Percentiles rank a stretch among this genome's conserved stretches.
Conservation (phyloP, 2,888 invertebrate species). For the Cosmopolites sordidus region DNA sequence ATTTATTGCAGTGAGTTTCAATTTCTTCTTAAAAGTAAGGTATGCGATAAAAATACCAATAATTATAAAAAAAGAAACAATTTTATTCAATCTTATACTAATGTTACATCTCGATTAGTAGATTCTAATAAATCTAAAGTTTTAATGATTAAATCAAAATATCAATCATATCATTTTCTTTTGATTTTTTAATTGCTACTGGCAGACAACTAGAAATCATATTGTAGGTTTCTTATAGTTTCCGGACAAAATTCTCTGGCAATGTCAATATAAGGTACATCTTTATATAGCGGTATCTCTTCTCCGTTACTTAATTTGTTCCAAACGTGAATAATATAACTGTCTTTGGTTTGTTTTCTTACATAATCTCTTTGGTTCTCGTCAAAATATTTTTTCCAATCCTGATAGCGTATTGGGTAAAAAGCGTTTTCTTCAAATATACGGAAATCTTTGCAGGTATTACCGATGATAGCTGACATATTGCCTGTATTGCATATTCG, state of each 20-base stretch:
- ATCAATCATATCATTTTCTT: too few relatives aligned
- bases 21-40: too few relatives aligned
- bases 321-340: conserved; percentile 56
- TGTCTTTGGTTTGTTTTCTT: conserved; percentile 43
- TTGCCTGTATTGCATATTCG: conserved; percentile 54
- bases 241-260: conserved; percentile 53
- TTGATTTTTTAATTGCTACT: too few relatives aligned
- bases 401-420: conserved; percentile 61
- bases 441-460: conserved; percentile 58
- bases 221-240: conserved; percentile 40
- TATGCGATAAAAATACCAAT: too few relatives aligned
- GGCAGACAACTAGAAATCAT: not conserved
- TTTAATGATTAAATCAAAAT: too few relatives aligned
- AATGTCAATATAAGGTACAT: conserved; percentile 51
- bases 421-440: conserved; percentile 62
- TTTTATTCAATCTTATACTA: too few relatives aligned
- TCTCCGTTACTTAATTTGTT: conserved; percentile 51
- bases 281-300: conserved; percentile 45
- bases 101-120: too few relatives aligned
- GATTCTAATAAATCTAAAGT: too few relatives aligned
- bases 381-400: conserved; percentile 60
- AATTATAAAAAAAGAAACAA: too few relatives aligned
- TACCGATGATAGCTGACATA: conserved; percentile 52
- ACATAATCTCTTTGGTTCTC: conserved; percentile 45
- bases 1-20: too few relatives aligned